phyloP scores from a whole-genome alignment of 2,888 invertebrate species.

The Creontiades dilutus region DNA sequence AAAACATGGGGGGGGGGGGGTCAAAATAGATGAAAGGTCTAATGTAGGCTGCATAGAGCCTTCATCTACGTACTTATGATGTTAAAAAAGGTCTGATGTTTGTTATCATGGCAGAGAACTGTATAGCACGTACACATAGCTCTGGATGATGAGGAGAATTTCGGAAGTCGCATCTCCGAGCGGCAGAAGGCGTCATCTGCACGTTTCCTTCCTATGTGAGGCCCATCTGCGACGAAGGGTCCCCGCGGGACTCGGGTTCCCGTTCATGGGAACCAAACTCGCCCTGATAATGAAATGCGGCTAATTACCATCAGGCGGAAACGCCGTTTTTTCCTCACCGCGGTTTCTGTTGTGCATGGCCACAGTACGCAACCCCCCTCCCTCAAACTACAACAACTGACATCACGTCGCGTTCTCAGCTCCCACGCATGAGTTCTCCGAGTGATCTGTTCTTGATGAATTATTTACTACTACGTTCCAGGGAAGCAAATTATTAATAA shows the following conservation, averaged over 20 bases:
- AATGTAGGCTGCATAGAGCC: no score
- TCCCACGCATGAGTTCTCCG: background rate
- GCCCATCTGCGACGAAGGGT: slow-evolving; percentile 17
- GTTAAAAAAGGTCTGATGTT: no score
- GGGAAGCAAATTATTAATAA: no score
- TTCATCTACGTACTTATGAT: no score
- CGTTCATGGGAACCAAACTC: slow-evolving; percentile 13
- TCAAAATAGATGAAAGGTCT: no score
- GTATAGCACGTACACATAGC: background rate
- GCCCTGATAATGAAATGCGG: slow-evolving; percentile 23
- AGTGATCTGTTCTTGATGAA: no score
- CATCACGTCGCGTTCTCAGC: background rate
- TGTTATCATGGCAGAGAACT: no score
- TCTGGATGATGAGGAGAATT: background rate
- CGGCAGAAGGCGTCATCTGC: slow-evolving; percentile 11
- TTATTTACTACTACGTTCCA: no score
- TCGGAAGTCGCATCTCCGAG: background rate
- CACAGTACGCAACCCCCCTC: no score
- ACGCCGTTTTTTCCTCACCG: background rate
- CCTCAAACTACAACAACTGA: background rate
- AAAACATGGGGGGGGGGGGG: no score
- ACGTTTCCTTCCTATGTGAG: background rate
- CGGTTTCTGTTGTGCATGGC: slow-evolving; percentile 2
- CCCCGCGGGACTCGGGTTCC: background rate
- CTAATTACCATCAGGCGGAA: slow-evolving; percentile 33